Percentiles rank a stretch among this genome's conserved stretches.
phyloP scores from a whole-genome alignment of 2,113 vertebrate genomes.

The Crotalus horridus region DNA sequence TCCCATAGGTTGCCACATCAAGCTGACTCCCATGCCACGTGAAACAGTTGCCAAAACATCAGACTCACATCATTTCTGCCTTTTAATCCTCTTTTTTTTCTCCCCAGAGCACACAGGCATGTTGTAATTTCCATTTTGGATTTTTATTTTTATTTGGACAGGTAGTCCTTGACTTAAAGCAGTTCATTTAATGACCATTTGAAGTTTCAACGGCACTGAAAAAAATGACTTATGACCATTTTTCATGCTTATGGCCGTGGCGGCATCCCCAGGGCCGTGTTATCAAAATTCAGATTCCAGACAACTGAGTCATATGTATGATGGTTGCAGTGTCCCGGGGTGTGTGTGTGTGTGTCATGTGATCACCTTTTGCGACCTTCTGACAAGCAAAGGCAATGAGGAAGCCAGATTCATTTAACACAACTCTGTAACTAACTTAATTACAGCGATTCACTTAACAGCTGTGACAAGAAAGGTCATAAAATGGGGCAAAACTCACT shows the following conservation, averaged over 20 bases:
- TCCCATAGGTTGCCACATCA: not conserved
- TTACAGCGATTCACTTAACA: too few relatives aligned
- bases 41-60: not conserved
- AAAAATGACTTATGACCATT: not conserved
- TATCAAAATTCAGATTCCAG: not conserved
- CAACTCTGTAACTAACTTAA: too few relatives aligned
- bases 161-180: not conserved
- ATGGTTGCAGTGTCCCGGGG: not conserved
- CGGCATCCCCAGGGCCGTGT: not conserved
- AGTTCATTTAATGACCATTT: not conserved
- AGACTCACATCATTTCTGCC: not conserved
- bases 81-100: not conserved
- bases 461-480: too few relatives aligned
- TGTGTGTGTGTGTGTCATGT: too few relatives aligned
- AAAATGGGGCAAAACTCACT: not conserved
- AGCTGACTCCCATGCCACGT: not conserved
- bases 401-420: not conserved
- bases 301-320: not conserved
- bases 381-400: not conserved
- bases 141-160: not conserved
- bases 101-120: not conserved
- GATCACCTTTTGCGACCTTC: not conserved
- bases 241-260: fast-evolving
- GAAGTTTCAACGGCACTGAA: not conserved
- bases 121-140: not conserved